Base-by-base conservation (phyloP, 2,888 invertebrate species). In the Rhingia rostrata region DNA sequence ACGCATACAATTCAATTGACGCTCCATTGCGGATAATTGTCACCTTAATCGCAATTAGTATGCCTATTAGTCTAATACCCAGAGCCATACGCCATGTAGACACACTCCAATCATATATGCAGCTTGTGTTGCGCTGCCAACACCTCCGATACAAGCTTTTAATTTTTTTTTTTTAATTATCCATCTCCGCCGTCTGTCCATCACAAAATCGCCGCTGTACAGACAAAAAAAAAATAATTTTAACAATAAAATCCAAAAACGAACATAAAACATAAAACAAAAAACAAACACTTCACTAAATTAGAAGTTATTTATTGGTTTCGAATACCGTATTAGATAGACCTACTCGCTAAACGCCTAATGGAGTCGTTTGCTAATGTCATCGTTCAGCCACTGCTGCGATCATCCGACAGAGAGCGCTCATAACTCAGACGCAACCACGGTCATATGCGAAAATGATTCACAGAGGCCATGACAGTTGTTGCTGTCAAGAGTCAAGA, bases 21-120 rank as follows among this genome's bases (percentile, higher is more conserved):
- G 7, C n/a, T n/a, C 22, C 10, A 49, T 53, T n/a, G 32, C 39
- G 37, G 37, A 70, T 72, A 64, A 64, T 72, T 78, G 78, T 51
- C 78, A 78, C 37, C 51, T 64, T 70, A 78, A 70, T 70, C 63
- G 56, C 63, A 47, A 78, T 72, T 70, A 70, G 70, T 56, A 63
- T 37, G 56, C 5, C 74, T 37, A 80, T 80, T 80, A 80, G 54
- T 22, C 54, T 56, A 80, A 80, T 67, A 39, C 47, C 67, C 49
- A 56, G 47, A 22, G 22, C 22, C 22, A 22, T 61, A 67, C 37
- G 35, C 41, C 58, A 45, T 51, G 49, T 51, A 51, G 47, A 41
- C 30, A 56, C 61, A 12, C 49, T 63, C 58, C 60, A 75, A 81
- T 81, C 58, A 53, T 12, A 75, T 69, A 81, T 81, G 69, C 64